Evolutionary conservation across 2,888 invertebrate genomes (phyloP).

Genomic region (Eutolmus rufibarbis): DNA sequence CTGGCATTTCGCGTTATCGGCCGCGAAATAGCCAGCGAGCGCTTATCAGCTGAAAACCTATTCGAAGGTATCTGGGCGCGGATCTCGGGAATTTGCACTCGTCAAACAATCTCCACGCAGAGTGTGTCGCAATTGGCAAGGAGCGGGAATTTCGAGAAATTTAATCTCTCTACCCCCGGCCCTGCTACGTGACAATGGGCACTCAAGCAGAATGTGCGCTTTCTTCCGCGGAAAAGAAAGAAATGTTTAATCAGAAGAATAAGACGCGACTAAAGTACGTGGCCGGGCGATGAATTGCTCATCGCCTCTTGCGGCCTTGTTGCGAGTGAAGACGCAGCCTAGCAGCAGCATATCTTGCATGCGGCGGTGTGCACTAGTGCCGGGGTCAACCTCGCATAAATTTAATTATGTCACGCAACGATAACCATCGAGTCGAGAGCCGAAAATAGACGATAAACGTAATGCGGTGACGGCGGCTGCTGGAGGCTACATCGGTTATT

Average conservation of each 20-base stretch:
- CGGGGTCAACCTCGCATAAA: conserved; percentile 5
- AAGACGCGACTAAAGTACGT: not conserved
- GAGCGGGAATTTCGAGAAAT: not conserved
- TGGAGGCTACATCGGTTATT: conserved; percentile 15
- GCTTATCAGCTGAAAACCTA: not conserved
- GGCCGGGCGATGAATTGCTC: not conserved
- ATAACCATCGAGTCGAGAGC: not conserved
- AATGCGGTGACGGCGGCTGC: not conserved
- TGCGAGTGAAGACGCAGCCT: not conserved
- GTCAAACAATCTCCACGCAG: not conserved
- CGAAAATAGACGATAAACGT: conserved; percentile 15
- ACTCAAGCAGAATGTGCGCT: not conserved
- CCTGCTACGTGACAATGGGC: not conserved
- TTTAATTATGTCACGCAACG: conserved; percentile 27
- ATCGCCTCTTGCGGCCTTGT: not conserved
- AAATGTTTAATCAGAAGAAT: not conserved
- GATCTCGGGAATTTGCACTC: not conserved
- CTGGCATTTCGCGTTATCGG: not conserved
- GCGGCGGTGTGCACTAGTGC: not conserved
- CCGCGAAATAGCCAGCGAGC: not conserved
- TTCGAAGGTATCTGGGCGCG: not conserved
- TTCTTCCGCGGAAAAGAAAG: not conserved
- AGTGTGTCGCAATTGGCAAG: not conserved
- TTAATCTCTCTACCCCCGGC: not conserved
- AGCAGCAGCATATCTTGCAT: not conserved